Percentiles rank a stretch among this genome's conserved stretches.
phyloP scores from a whole-genome alignment of 2,888 invertebrate species.

The Chydorus sphaericus region DNA sequence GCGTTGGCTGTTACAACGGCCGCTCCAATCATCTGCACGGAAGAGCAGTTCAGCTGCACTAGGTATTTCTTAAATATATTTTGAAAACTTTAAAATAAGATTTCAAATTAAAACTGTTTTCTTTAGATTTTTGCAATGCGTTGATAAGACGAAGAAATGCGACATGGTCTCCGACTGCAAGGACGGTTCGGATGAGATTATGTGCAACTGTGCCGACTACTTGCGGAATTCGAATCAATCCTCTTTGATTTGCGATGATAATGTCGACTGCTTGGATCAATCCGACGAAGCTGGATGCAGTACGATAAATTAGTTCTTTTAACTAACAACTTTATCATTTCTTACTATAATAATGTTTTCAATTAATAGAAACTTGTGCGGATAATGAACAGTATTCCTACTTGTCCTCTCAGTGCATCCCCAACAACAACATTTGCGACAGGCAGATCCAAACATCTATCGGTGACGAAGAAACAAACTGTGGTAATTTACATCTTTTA shows the following conservation, averaged over 20 bases:
- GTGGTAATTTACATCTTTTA: conserved; percentile 27
- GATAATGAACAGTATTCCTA: conserved; percentile 45
- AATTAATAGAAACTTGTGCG: conserved; percentile 40
- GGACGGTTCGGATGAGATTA: conserved; percentile 62
- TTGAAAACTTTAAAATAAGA: not conserved
- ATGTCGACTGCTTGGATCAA: conserved; percentile 54
- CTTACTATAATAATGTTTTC: conserved; percentile 11
- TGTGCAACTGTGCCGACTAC: conserved; percentile 57
- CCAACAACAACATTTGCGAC: conserved; percentile 46
- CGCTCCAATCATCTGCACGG: not conserved
- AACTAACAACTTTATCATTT: no score
- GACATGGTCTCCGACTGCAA: conserved; percentile 58
- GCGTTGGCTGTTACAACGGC: not conserved
- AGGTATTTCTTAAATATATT: not conserved
- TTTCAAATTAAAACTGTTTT: not conserved
- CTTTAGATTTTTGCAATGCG: not conserved
- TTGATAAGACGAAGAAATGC: conserved; percentile 37
- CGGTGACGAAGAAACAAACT: conserved; percentile 63
- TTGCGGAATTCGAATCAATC: conserved; percentile 35
- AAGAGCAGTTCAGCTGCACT: not conserved
- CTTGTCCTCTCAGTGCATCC: conserved; percentile 44
- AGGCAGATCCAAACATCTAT: conserved; percentile 44
- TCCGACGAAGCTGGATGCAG: conserved; percentile 56
- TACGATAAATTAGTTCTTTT: conserved; percentile 18
- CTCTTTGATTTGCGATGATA: conserved; percentile 54